Percentiles rank a stretch among this genome's conserved stretches.
These are phyloP conservation scores for Hirtodrosophila histrioides DNA, from an alignment of 2,888 invertebrate species.

Conservation along the genomic window DNA sequence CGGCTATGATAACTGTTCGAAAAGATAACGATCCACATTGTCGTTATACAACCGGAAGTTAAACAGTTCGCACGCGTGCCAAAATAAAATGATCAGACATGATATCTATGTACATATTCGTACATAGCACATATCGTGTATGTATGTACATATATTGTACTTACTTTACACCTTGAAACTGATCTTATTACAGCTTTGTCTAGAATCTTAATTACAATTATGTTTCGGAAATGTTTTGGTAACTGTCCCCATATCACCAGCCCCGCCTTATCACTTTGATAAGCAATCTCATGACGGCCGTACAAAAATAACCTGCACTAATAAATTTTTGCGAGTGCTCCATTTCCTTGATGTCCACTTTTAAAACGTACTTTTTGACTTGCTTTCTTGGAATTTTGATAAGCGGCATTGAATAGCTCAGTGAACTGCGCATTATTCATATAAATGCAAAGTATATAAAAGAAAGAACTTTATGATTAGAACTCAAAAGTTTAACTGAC, in stretches of 20 bases:
- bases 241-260: neutral
- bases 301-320: slow-evolving; percentile 70
- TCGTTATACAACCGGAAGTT: slow-evolving; percentile 33
- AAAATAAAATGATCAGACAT: slow-evolving; percentile 16
- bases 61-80: slow-evolving; percentile 46
- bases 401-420: slow-evolving; percentile 28
- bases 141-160: neutral
- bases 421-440: slow-evolving; percentile 24
- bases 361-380: slow-evolving; percentile 4
- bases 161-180: neutral
- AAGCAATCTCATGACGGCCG: slow-evolving; percentile 27
- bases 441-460: slow-evolving; percentile 3
- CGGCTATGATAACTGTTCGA: slow-evolving; percentile 17
- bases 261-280: slow-evolving; percentile 49
- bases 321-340: slow-evolving; percentile 62
- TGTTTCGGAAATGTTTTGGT: slow-evolving; percentile 16
- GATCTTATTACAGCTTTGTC: neutral
- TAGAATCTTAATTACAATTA: neutral
- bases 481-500: slow-evolving; percentile 9
- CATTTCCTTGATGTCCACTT: slow-evolving; percentile 28
- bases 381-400: slow-evolving; percentile 65
- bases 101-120: no score
- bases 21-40: slow-evolving; percentile 35
- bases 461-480: slow-evolving; percentile 7
- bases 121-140: neutral